Percentiles rank a stretch among this genome's conserved stretches.
These are phyloP conservation scores for Cercocebus atys DNA, from an alignment of 2,113 vertebrate species.

Conservation along the genomic window DNA sequence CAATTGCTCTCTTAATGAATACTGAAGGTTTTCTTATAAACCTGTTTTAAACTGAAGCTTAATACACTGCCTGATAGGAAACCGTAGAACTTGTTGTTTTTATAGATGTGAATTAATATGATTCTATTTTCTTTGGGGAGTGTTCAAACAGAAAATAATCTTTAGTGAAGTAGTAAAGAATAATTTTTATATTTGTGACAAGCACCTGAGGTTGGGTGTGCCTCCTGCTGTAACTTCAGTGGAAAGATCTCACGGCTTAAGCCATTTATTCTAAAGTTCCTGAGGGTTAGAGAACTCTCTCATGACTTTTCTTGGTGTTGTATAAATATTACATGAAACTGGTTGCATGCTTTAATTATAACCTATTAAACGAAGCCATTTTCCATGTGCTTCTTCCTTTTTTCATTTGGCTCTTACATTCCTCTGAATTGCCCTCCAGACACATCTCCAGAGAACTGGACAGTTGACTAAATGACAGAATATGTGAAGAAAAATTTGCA, in stretches of 20 bases:
- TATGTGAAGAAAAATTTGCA: not conserved
- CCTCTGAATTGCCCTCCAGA: conserved; percentile 10
- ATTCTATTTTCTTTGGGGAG: not conserved
- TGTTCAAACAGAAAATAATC: not conserved
- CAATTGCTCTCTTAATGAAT: not conserved
- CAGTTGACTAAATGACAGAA: not conserved
- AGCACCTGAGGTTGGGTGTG: not conserved
- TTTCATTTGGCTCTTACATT: not conserved
- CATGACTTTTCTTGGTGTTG: conserved; percentile 19
- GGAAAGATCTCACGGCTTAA: not conserved
- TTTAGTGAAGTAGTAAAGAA: not conserved
- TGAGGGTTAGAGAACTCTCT: not conserved
- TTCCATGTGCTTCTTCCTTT: not conserved
- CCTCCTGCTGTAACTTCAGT: not conserved
- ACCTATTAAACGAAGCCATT: conserved; percentile 11
- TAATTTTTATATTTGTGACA: not conserved
- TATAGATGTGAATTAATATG: not conserved
- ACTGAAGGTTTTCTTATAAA: not conserved
- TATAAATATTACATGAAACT: conserved; percentile 11
- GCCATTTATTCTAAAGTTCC: not conserved
- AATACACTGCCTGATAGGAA: not conserved
- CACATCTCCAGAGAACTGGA: not conserved
- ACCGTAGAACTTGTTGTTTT: not conserved
- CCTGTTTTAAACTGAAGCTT: not conserved
- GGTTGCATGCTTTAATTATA: not conserved